phyloP scores from a whole-genome alignment of 2,888 invertebrate genomes.

The Pseudanteris insignis region DNA sequence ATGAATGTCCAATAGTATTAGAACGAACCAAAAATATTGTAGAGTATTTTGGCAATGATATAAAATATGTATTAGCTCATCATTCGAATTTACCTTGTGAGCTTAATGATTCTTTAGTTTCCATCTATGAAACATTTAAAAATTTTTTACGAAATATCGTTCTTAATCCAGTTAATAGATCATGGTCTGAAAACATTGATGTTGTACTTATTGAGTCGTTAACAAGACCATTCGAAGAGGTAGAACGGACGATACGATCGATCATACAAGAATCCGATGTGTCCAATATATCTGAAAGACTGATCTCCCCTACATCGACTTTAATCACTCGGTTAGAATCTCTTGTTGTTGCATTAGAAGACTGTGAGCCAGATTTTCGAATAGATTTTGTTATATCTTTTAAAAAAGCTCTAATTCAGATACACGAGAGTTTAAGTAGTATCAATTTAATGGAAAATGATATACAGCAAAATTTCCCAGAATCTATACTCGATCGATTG shows the following conservation, averaged over 20 bases:
- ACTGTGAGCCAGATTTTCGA: constrained; percentile 56
- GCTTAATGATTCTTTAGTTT: constrained; percentile 34
- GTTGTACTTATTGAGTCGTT: constrained; percentile 60
- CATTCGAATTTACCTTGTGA: constrained; percentile 13
- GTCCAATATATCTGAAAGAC: constrained; percentile 33
- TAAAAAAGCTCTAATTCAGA: constrained; percentile 48
- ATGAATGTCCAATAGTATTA: constrained; percentile 56
- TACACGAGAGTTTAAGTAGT: constrained; percentile 47
- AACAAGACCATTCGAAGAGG: constrained; percentile 56
- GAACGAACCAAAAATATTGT: constrained; percentile 55
- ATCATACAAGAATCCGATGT: constrained; percentile 17
- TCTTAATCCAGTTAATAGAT: constrained; percentile 51
- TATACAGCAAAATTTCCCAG: constrained; percentile 50
- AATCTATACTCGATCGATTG: constrained; percentile 57
- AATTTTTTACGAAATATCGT: constrained; percentile 49
- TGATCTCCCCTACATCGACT: constrained; percentile 53
- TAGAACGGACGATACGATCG: constrained; percentile 42
- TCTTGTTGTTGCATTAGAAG: constrained; percentile 55
- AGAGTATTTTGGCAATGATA: constrained; percentile 44
- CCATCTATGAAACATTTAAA: constrained; percentile 45
- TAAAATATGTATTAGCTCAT: constrained; percentile 10
- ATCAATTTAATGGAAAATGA: constrained; percentile 22
- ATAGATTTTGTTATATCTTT: constrained; percentile 53
- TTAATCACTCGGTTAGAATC: constrained; percentile 55
- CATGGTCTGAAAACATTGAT: constrained; percentile 57